Evolutionary conservation across 2,113 vertebrate species (phyloP).

Genomic region (Plestiodon gilberti): DNA sequence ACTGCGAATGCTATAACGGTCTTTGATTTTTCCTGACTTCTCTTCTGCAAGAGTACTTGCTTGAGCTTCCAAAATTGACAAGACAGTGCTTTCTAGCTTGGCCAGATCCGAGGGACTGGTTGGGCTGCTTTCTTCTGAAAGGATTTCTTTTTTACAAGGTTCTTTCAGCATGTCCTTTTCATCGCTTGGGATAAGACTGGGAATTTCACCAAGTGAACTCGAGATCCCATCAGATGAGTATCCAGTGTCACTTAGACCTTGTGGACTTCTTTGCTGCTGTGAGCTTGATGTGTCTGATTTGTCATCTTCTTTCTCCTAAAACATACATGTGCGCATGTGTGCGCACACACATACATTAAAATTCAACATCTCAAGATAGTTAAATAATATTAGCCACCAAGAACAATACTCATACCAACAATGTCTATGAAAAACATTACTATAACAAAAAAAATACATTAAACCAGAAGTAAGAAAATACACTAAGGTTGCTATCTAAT

Average conservation of each 20-base stretch:
- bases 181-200: constrained; percentile 79
- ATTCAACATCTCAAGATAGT: constrained; percentile 53
- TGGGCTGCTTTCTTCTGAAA: constrained; percentile 82
- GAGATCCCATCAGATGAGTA: constrained; percentile 87
- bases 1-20: constrained; percentile 55
- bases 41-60: constrained; percentile 72
- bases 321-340: constrained; percentile 60
- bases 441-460: constrained; percentile 9
- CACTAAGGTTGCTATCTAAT: constrained; percentile 22
- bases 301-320: constrained; percentile 85
- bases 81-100: constrained; percentile 92
- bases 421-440: constrained; percentile 31
- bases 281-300: constrained; percentile 81
- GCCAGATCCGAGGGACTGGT: constrained; percentile 91
- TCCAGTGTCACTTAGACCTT: constrained; percentile 85
- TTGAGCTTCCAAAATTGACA: constrained; percentile 93
- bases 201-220: constrained; percentile 85
- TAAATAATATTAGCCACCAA: constrained; percentile 27
- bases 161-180: constrained; percentile 81
- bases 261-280: constrained; percentile 85
- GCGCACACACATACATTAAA: constrained; percentile 65
- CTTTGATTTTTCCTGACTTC: constrained; percentile 68
- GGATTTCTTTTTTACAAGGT: constrained; percentile 75
- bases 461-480: constrained; percentile 1
- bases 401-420: constrained; percentile 24